Base-by-base conservation (phyloP, 2,888 invertebrate species). In the Oligia latruncula region DNA sequence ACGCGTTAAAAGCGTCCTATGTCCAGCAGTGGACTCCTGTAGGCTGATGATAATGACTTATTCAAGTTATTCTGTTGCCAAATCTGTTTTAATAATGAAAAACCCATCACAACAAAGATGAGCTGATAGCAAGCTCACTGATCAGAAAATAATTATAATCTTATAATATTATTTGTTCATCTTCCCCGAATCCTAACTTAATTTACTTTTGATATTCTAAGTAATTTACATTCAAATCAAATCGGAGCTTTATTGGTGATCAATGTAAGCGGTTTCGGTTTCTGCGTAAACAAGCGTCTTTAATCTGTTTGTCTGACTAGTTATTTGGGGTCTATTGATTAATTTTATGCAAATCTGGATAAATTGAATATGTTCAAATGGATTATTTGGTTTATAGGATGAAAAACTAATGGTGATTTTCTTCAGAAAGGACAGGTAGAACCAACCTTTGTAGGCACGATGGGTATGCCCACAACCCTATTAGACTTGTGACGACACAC, bases 261-360 rank as follows among this genome's bases (percentile, higher is more conserved):
- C 74, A 74, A 65, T 68, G 64, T 83, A 68, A 82, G 77, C 52
- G n/a, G 82, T 77, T 86, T 77, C 58, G 52, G 65, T 29, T 81
- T 72, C 77, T 46, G 13, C 60, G 74, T 58, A 81, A 86, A 84
- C 84, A 84, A 77, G 68, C 58, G 64, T 77, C 74, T 85, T 77
- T 40, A 76, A 77, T 83, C 82, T 77, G 83, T 84, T 84, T 84
- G 87, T 82, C 70, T 71, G 62, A 58, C 40, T 66, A 65, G 78
- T 40, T 73, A 71, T 68, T 29, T 74, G 35, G 29, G 71, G 49
- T 55, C 60, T 77, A 49, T 35, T 72, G 83, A 84, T 86, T 86
- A 74, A 68, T 72, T 84, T 83, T 55, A 86, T 84, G 83, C 65
- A 72, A 83, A 84, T 78, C 43, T 74, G 8, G 65, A 52, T 67